Evolutionary conservation across 64 coral and sea anemone genomes (phyloP).

Genomic region (Actinia equina): DNA sequence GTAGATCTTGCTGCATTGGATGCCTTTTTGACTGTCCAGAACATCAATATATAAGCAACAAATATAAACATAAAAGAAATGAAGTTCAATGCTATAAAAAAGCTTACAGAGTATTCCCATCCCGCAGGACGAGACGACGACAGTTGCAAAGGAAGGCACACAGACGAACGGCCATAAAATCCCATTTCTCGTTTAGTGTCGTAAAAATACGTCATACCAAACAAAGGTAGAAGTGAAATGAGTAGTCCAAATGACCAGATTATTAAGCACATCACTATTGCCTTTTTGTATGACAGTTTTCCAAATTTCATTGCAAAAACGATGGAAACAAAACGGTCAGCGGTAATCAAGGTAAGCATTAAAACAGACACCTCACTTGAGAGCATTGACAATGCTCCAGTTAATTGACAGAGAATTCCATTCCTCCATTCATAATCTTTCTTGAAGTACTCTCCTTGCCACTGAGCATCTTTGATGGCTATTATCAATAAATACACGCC

Average conservation of each 20-base stretch:
- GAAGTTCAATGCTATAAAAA: constrained; percentile 46
- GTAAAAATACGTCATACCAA: constrained; percentile 29
- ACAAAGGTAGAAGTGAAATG: constrained; percentile 25
- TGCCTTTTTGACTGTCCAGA: constrained; percentile 7
- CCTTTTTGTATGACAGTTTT: neutral
- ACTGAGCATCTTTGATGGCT: constrained; percentile 44
- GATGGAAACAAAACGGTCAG: constrained; percentile 40
- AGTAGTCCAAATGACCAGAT: neutral
- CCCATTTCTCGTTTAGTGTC: constrained; percentile 12
- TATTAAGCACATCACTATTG: neutral
- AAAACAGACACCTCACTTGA: constrained; percentile 60
- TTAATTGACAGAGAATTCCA: constrained; percentile 12
- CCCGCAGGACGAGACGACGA: constrained; percentile 30
- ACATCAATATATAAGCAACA: constrained; percentile 48
- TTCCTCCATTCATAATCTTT: constrained; percentile 39
- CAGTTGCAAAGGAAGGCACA: constrained; percentile 57
- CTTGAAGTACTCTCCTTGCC: constrained; percentile 57
- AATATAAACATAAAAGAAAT: constrained; percentile 53
- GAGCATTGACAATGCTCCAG: constrained; percentile 38
- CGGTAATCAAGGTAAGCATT: constrained; percentile 40
- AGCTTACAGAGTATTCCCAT: constrained; percentile 45
- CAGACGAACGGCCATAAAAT: constrained; percentile 54
- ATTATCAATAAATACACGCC: constrained; percentile 47
- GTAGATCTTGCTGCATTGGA: constrained; percentile 28
- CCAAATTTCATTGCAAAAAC: constrained; percentile 41